Base-by-base conservation (phyloP, 2,113 vertebrate species). In the Calyptomena viridis region DNA sequence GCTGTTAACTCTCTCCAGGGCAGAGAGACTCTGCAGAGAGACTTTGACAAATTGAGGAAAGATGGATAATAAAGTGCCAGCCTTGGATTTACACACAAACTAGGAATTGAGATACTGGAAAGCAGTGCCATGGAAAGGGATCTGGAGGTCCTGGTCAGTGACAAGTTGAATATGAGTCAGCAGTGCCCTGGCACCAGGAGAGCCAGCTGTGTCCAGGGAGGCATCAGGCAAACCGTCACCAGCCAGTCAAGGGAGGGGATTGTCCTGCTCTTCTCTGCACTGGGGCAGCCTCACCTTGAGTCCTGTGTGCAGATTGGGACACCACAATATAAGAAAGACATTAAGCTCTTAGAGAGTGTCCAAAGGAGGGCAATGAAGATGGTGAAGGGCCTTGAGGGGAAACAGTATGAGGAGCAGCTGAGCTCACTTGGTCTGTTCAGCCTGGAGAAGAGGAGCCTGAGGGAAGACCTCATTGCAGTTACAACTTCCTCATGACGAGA, bases 61-160 rank as follows among this genome's bases (percentile, higher is more conserved):
- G 8, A 25, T 27, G 17, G 11, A 5, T 31, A 44, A 52, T 18
- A 31, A 25, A 19, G 33, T 23, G 18, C 9, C 11, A 33, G 27
- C 31, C 7, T 7, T 50, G 37, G 6, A 4, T 52, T 21, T 2
- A 14, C 1, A 0, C 3, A 59, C 44, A 77, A 14, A 5, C 37
- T 39, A 39, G 33, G 25, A 46, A 22, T 37, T 3, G 27, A 52
- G 52, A 18, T 6, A 37, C 14, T 86, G 46, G 13, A 44, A 1
- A 68, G 13, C 17, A 44, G 13, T 2, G 4, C 44, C 1, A 4
- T 0, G 1, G 25, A 67, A 27, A 77, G 21, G 11, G 13, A 5
- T 12, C 31, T 25, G 16, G 7, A 24, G 7, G 2, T 76, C 10
- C 47, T 49, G 50, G 25, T 52, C 6, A 11, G 28, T 8, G 24